phyloP scores from a whole-genome alignment of 1,140 invertebrate genomes.

The Musca domestica region DNA sequence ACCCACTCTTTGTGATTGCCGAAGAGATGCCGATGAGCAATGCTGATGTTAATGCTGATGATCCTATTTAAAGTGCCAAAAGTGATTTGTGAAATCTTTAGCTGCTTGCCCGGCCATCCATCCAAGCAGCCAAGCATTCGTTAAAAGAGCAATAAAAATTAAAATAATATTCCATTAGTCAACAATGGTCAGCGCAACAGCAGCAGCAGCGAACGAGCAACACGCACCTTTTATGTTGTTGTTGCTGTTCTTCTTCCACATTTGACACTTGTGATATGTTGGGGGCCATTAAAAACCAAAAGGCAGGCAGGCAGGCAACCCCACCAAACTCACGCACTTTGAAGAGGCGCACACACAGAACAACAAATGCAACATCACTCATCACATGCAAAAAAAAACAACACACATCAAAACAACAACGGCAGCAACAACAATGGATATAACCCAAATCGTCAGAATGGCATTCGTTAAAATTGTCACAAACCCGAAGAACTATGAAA shows the following conservation, averaged over 20 bases:
- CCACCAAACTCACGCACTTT: not conserved
- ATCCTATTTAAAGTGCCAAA: conserved; percentile 22
- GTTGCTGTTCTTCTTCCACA: not conserved
- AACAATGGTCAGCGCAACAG: not conserved
- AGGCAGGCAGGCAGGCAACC: no score
- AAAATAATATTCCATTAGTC: conserved; percentile 21
- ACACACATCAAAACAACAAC: no score
- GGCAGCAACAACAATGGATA: no score
- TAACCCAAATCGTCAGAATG: no score
- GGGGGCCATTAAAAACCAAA: not conserved
- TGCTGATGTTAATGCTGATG: conserved; percentile 11
- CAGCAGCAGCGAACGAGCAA: not conserved
- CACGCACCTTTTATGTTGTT: not conserved
- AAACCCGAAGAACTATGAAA: no score
- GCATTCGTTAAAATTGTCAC: no score
- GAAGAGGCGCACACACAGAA: not conserved
- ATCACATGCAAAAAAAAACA: no score
- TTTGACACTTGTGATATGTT: conserved; percentile 18
- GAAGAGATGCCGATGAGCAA: not conserved
- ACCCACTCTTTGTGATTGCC: conserved; percentile 6
- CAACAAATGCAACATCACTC: no score
- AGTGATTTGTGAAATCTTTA: conserved; percentile 22
- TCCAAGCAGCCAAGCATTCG: not conserved
- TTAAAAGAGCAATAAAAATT: conserved; percentile 11
- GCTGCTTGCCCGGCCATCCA: not conserved